Percentiles rank a stretch among this genome's conserved stretches.
Conservation (phyloP, 2,113 vertebrate species). For the Hemicordylus capensis region DNA sequence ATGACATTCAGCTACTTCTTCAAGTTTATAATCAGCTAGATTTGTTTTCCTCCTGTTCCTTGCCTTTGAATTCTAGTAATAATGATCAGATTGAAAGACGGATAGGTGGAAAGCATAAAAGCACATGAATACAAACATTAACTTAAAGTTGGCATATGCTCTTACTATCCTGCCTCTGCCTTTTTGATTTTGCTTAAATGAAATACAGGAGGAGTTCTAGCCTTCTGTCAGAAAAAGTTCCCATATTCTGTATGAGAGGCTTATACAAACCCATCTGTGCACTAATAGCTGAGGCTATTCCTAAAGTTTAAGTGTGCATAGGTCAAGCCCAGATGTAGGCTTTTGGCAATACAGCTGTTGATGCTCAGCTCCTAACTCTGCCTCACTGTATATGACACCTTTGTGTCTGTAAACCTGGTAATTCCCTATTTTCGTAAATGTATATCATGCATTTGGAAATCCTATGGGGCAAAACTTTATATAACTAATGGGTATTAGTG, state of each 20-base stretch:
- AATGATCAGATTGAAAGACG: background rate
- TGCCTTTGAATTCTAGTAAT: slow-evolving; percentile 2
- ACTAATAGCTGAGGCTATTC: background rate
- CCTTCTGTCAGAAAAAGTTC: background rate
- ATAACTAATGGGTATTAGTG: background rate
- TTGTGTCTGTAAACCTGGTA: background rate
- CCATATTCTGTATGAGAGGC: background rate
- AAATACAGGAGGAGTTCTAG: background rate
- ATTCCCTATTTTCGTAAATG: background rate
- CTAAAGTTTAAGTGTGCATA: background rate
- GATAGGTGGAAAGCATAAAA: background rate
- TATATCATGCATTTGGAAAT: background rate
- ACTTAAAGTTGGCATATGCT: background rate
- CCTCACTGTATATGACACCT: background rate
- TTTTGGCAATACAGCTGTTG: background rate
- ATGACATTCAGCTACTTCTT: background rate
- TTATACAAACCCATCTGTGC: background rate
- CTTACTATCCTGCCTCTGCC: background rate
- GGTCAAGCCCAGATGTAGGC: background rate
- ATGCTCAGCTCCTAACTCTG: background rate
- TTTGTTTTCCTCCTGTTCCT: background rate
- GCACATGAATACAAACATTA: background rate
- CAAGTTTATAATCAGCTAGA: slow-evolving; percentile 1
- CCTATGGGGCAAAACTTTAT: background rate
- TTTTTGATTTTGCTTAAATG: background rate